A percentile compares a stretch with the other conserved stretches of the same genome.
Conservation (phyloP, 2,888 invertebrate genomes). For the Himalopsyche japonica region DNA sequence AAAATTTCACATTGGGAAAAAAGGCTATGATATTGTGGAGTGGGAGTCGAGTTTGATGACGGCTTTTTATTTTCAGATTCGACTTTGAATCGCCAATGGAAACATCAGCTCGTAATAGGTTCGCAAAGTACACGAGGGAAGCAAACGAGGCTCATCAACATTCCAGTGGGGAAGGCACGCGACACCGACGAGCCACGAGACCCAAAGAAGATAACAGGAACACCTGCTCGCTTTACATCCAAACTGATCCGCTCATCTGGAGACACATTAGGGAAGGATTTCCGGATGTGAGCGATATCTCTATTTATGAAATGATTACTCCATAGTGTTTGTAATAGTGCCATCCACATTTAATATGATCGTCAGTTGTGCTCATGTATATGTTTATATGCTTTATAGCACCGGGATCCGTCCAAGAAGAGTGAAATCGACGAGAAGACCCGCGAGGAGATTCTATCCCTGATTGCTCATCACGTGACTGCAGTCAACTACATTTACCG, state of each 20-base stretch:
- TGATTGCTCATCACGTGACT: slow-evolving; percentile 98
- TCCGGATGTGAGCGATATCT: slow-evolving; percentile 67
- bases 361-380: too few relatives aligned
- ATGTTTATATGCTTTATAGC: slow-evolving; percentile 57
- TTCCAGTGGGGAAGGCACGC: slow-evolving; percentile 44
- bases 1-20: too few relatives aligned
- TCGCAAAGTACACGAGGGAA: slow-evolving; percentile 72
- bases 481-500: slow-evolving; percentile 97
- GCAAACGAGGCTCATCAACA: slow-evolving; percentile 64
- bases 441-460: slow-evolving; percentile 92
- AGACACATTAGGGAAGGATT: slow-evolving; percentile 85
- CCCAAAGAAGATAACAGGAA: slow-evolving; percentile 75
- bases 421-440: slow-evolving; percentile 83
- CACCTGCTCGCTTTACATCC: slow-evolving; percentile 94
- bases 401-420: slow-evolving; percentile 69
- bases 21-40: neutral
- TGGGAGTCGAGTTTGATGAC: too few relatives aligned
- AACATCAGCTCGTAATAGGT: slow-evolving; percentile 13
- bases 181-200: slow-evolving; percentile 62
- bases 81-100: slow-evolving; percentile 23
- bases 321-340: too few relatives aligned
- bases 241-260: slow-evolving; percentile 98
- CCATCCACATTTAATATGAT: too few relatives aligned
- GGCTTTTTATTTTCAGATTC: slow-evolving; percentile 18
- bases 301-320: too few relatives aligned